Evolutionary conservation across 2,113 vertebrate species (phyloP).

Genomic region (Labeo catla): DNA sequence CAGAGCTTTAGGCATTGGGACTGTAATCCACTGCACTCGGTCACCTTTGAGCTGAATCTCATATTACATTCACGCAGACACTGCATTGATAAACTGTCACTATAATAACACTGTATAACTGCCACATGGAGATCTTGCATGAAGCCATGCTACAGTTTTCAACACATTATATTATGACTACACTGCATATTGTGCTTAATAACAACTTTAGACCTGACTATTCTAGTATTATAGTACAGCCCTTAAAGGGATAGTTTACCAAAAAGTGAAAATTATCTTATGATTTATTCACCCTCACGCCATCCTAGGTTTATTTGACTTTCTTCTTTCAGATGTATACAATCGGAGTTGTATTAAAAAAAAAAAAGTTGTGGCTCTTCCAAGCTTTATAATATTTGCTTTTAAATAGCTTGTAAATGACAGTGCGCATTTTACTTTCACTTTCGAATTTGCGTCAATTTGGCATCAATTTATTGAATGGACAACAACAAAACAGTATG

Average conservation of each 20-base stretch:
- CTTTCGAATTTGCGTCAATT: no score
- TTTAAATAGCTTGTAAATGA: no score
- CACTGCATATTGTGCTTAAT: neutral
- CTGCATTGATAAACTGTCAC: neutral
- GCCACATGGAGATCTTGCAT: neutral
- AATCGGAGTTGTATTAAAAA: no score
- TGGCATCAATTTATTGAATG: no score
- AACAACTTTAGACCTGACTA: neutral
- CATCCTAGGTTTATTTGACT: no score
- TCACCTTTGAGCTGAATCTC: conserved; percentile 12
- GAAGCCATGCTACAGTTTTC: neutral
- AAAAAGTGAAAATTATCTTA: no score
- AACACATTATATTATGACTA: neutral
- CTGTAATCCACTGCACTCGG: conserved; percentile 27
- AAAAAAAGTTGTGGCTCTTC: no score
- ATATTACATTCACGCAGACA: conserved; percentile 22
- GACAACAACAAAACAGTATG: no score
- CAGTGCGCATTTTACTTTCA: no score
- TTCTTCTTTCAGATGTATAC: no score
- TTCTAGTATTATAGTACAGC: neutral
- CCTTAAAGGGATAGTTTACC: neutral
- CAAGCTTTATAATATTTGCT: no score
- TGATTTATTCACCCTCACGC: no score
- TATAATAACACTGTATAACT: neutral
- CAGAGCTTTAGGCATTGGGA: conserved; percentile 28